These are phyloP conservation scores for Macropodus opercularis DNA, from an alignment of 2,797 vertebrate genomes.

Conservation along the genomic window DNA sequence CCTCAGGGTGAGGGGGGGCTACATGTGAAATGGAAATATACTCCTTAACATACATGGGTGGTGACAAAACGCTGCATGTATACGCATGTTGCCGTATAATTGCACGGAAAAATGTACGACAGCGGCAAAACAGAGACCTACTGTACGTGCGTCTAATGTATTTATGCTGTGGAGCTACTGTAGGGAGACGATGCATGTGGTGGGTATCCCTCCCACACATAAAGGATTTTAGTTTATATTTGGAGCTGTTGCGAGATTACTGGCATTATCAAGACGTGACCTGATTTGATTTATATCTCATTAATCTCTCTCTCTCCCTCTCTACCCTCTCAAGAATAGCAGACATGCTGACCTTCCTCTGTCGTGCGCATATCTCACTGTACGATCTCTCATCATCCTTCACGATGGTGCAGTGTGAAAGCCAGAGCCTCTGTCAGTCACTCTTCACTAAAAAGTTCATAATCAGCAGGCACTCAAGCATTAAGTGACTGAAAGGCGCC, in stretches of 20 bases:
- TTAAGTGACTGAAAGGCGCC: conserved; percentile 24
- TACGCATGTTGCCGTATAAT: conserved; percentile 16
- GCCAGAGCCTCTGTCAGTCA: conserved; percentile 37
- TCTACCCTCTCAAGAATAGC: conserved; percentile 6
- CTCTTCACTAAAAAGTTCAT: conserved; percentile 48
- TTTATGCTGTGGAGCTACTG: conserved; percentile 12
- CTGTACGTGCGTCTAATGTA: conserved; percentile 2
- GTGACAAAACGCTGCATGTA: conserved; percentile 14
- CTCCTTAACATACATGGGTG: conserved; percentile 22
- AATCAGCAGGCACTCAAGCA: conserved; percentile 46
- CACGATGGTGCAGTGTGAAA: conserved; percentile 28
- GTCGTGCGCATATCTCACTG: conserved; percentile 29
- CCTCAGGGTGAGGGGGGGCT: conserved; percentile 24
- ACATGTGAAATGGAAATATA: conserved; percentile 13
- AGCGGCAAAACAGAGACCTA: neutral
- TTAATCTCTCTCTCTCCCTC: conserved; percentile 61
- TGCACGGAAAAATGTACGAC: neutral
- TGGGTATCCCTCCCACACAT: conserved; percentile 62
- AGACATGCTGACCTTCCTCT: conserved; percentile 40
- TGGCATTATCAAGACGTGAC: conserved; percentile 73
- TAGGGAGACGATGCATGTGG: conserved; percentile 52
- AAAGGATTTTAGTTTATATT: conserved; percentile 67
- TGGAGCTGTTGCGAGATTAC: conserved; percentile 62
- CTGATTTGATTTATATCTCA: conserved; percentile 79
- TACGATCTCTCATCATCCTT: conserved; percentile 28